Conservation (phyloP, 2,797 vertebrate genomes). For the Peromyscus eremicus region DNA sequence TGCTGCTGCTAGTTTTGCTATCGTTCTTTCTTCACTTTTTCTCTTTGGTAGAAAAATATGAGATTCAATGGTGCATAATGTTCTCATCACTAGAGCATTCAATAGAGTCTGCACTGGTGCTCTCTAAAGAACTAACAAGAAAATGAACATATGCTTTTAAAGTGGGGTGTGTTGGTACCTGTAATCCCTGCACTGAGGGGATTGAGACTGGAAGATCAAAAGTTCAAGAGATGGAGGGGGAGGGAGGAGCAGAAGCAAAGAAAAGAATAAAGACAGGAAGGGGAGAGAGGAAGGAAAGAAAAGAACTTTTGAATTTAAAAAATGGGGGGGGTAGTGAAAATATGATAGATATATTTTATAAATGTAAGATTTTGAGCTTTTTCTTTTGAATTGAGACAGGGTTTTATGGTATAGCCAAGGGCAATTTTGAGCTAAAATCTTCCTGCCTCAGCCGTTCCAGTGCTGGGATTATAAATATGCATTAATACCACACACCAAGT, state of each 20-base stretch:
- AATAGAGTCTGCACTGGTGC: not conserved
- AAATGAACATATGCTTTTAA: not conserved
- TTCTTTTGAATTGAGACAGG: not conserved
- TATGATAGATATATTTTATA: not conserved
- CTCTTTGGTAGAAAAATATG: not conserved
- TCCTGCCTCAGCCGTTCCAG: not conserved
- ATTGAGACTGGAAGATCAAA: not conserved
- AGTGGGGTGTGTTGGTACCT: not conserved
- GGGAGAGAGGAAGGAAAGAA: not conserved
- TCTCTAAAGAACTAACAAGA: not conserved
- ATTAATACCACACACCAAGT: not conserved
- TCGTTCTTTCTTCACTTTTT: not conserved
- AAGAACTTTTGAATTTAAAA: slow-evolving; percentile 23
- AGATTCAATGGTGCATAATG: not conserved
- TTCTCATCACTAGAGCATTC: not conserved
- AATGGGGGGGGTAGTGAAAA: not conserved
- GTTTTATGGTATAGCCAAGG: not conserved
- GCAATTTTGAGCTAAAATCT: not conserved
- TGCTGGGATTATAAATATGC: not conserved
- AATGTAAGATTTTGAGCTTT: not conserved
- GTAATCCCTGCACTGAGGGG: not conserved
- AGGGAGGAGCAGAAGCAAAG: not conserved
- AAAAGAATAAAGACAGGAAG: not conserved
- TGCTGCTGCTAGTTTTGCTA: not conserved
- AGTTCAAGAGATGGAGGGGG: not conserved